Percentiles rank a stretch among this genome's conserved stretches.
Conservation (phyloP, 2,797 vertebrate genomes). For the Amniataba percoides region DNA sequence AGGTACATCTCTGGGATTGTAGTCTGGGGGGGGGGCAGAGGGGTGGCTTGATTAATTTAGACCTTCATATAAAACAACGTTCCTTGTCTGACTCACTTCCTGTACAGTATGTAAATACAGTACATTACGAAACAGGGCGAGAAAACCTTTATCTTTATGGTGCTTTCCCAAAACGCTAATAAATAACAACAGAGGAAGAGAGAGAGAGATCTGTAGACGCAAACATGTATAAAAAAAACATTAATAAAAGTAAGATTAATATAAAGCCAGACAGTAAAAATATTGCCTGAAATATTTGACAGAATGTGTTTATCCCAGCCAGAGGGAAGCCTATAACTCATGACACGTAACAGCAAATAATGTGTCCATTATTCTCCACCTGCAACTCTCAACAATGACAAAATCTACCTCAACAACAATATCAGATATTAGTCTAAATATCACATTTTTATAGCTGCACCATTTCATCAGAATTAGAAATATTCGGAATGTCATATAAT, state of each 20-base stretch:
- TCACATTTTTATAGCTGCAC: background rate
- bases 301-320: slow-evolving; percentile 40
- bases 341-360: slow-evolving; percentile 22
- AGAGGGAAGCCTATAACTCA: background rate
- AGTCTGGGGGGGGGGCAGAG: background rate
- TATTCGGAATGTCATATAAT: background rate
- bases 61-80: slow-evolving; percentile 21
- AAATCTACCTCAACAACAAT: background rate
- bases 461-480: background rate
- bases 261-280: slow-evolving; percentile 72
- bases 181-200: slow-evolving; percentile 40
- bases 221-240: slow-evolving; percentile 47
- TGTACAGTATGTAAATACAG: background rate
- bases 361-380: background rate
- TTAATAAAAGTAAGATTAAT: slow-evolving; percentile 71
- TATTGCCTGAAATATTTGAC: slow-evolving; percentile 47
- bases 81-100: slow-evolving; percentile 23
- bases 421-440: background rate
- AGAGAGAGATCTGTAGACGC: slow-evolving; percentile 26
- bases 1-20: slow-evolving; percentile 16
- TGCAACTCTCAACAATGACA: slow-evolving; percentile 9
- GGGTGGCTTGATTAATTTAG: slow-evolving; percentile 22
- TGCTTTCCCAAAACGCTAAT: slow-evolving; percentile 44
- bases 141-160: slow-evolving; percentile 17
- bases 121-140: slow-evolving; percentile 1